Conservation (phyloP, 2,888 invertebrate species). For the Chrysolina americana region DNA sequence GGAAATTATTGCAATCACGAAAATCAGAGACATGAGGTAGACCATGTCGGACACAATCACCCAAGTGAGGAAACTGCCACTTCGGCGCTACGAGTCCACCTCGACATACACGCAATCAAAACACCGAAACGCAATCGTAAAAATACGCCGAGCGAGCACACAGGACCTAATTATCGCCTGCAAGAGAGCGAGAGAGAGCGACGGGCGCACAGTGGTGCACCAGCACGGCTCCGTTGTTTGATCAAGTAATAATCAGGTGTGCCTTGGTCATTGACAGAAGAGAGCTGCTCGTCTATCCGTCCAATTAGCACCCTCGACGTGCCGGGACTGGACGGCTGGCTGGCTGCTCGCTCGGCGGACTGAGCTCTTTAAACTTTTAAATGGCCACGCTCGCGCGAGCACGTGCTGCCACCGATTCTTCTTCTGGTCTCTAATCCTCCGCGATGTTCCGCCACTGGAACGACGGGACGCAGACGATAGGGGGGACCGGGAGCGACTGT, state of each 20-base stretch:
- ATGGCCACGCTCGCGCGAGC: conserved; percentile 18
- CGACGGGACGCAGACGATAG: neutral
- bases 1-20: too few species aligned
- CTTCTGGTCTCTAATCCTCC: neutral
- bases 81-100: too few species aligned
- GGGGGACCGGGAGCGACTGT: neutral
- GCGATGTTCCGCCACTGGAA: neutral
- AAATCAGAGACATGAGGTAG: too few species aligned
- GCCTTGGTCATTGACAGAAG: conserved; percentile 61
- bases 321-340: conserved; percentile 14
- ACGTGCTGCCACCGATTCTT: conserved; percentile 3
- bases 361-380: conserved; percentile 22
- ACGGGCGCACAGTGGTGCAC: neutral
- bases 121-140: neutral
- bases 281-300: conserved; percentile 52
- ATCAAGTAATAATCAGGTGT: conserved; percentile 60
- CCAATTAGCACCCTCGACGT: conserved; percentile 64
- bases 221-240: conserved; percentile 50
- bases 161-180: neutral
- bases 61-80: too few species aligned
- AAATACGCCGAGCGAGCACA: neutral
- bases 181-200: neutral
- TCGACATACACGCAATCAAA: neutral
- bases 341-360: conserved; percentile 1
- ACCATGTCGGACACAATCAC: too few species aligned